A percentile compares a stretch with the other conserved stretches of the same genome.
These are phyloP conservation scores for Nesometra sesokonis DNA, from an alignment of 35 echinoderm and acorn worm species.

Conservation along the genomic window DNA sequence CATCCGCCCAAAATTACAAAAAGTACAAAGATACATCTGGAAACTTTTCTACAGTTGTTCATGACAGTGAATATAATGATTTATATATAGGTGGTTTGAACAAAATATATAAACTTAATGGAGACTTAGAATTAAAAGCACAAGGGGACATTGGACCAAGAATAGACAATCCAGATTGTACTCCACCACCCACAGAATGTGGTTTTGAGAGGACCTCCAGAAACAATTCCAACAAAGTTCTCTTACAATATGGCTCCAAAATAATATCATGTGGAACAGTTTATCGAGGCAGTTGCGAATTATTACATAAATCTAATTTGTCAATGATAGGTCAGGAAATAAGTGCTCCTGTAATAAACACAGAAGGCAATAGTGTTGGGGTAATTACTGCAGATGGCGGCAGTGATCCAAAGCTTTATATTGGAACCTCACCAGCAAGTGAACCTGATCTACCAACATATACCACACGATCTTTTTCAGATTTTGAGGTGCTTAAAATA, in stretches of 20 bases:
- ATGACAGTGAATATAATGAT: not conserved
- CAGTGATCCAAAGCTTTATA: not conserved
- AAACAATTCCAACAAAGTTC: not conserved
- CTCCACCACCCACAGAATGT: not conserved
- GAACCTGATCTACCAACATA: not conserved
- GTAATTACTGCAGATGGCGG: not conserved
- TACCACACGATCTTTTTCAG: not conserved
- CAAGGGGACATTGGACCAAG: not conserved
- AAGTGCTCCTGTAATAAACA: not conserved
- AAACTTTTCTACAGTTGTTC: not conserved
- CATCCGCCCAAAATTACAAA: not conserved
- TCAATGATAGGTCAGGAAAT: not conserved
- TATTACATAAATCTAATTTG: not conserved
- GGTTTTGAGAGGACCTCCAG: not conserved
- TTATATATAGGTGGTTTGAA: not conserved
- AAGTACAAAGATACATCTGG: not conserved
- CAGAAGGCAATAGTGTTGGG: not conserved
- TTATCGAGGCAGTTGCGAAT: not conserved
- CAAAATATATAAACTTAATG: not conserved
- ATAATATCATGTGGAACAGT: not conserved
- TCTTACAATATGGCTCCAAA: not conserved
- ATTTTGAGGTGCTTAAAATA: not conserved
- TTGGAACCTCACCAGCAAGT: not conserved
- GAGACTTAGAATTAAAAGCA: not conserved
- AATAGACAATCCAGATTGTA: not conserved